Conservation (phyloP, 1,140 invertebrate species). For the Platyura marginata region DNA sequence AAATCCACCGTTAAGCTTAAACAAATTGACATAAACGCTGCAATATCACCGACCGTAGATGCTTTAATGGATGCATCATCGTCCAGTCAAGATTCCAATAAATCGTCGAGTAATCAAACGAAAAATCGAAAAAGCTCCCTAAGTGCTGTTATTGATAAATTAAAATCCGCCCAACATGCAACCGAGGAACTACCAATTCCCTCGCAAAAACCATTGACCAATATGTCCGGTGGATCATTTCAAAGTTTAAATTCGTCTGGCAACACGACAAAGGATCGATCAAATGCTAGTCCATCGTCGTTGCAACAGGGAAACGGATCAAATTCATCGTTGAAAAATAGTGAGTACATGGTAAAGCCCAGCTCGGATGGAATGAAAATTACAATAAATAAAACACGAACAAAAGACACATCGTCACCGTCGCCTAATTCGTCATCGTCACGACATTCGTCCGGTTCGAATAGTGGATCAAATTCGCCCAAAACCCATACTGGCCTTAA, state of each 20-base stretch:
- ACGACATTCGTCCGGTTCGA: slow-evolving; percentile 29
- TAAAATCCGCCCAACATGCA: slow-evolving; percentile 44
- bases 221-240: not conserved
- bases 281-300: not conserved
- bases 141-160: slow-evolving; percentile 70
- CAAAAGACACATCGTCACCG: slow-evolving; percentile 22
- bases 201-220: not conserved
- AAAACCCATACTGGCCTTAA: slow-evolving; percentile 69
- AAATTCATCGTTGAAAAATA: slow-evolving; percentile 27
- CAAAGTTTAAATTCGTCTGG: not conserved
- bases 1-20: slow-evolving; percentile 41
- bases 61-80: not conserved
- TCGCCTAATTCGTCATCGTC: slow-evolving; percentile 36
- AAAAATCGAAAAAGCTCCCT: slow-evolving; percentile 54
- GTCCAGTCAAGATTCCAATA: not conserved
- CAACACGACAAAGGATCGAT: not conserved
- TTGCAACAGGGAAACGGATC: too few species aligned
- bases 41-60: slow-evolving; percentile 12
- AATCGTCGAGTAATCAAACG: not conserved
- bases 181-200: not conserved
- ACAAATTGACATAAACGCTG: slow-evolving; percentile 26
- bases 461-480: slow-evolving; percentile 38
- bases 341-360: slow-evolving; percentile 69
- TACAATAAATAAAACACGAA: slow-evolving; percentile 71
- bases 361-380: slow-evolving; percentile 70